Conservation (phyloP, 2,113 vertebrate species). For the Rhipidura dahli region DNA sequence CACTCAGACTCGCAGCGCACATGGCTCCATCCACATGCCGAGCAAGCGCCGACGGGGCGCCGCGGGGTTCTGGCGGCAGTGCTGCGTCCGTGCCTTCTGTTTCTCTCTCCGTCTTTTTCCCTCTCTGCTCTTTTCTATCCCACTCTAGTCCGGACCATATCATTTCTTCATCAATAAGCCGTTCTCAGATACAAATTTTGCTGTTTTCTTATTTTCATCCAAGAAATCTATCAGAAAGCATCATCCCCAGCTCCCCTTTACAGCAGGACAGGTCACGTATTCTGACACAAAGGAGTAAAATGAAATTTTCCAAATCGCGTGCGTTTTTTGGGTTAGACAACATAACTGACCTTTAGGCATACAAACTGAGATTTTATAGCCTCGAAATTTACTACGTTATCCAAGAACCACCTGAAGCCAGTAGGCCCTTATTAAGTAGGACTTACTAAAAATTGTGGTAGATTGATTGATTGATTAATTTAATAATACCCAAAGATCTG, state of each 20-base stretch:
- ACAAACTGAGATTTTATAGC: not conserved
- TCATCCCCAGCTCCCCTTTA: too few species aligned
- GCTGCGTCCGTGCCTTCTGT: not conserved
- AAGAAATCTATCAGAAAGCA: not conserved
- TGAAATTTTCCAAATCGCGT: not conserved
- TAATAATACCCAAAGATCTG: not conserved
- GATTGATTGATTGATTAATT: not conserved
- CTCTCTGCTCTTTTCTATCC: not conserved
- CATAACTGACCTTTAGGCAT: not conserved
- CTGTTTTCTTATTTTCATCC: not conserved
- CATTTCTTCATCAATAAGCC: not conserved
- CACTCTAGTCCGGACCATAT: accelerated
- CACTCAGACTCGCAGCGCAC: not conserved
- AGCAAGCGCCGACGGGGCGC: not conserved
- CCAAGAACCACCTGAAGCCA: not conserved
- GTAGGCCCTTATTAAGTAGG: not conserved
- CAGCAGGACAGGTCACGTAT: accelerated
- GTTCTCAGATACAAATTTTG: not conserved
- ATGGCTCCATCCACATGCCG: not conserved
- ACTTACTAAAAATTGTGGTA: not conserved
- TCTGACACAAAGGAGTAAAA: not conserved
- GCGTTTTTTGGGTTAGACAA: not conserved
- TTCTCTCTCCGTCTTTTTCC: not conserved
- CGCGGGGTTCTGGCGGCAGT: not conserved
- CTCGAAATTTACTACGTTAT: not conserved